These are phyloP conservation scores for Lipophrys pholis DNA, from an alignment of 2,113 vertebrate genomes.

Conservation along the genomic window DNA sequence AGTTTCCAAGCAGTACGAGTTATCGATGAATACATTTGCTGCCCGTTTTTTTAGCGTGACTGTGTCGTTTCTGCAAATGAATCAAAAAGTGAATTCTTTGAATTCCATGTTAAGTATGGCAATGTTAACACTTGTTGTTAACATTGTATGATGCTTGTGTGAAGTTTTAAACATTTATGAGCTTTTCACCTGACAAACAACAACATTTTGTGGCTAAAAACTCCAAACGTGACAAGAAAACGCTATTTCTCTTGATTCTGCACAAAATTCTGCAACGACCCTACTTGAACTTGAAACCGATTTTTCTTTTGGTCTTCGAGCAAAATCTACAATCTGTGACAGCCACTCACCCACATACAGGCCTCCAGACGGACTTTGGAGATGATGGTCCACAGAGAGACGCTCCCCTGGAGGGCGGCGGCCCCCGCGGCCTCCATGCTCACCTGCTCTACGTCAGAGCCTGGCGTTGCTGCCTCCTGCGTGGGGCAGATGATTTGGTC, in stretches of 20 bases:
- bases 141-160: too few relatives aligned
- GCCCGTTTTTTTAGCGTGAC: conserved; percentile 16
- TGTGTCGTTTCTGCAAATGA: neutral
- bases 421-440: conserved; percentile 33
- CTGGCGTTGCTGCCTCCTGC: conserved; percentile 60
- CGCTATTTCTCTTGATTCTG: neutral
- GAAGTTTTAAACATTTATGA: conserved; percentile 22
- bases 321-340: neutral
- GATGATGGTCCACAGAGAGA: conserved; percentile 96
- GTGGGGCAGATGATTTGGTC: conserved; percentile 95
- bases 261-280: neutral
- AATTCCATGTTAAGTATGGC: neutral
- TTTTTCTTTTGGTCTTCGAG: neutral
- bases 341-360: conserved; percentile 97
- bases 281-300: too few relatives aligned
- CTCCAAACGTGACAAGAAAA: too few relatives aligned
- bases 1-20: conserved; percentile 60
- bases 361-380: conserved; percentile 99
- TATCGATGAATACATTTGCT: conserved; percentile 42
- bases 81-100: neutral
- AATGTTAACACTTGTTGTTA: too few relatives aligned
- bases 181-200: conserved; percentile 28
- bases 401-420: conserved; percentile 73
- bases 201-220: conserved; percentile 26
- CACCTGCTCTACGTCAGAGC: conserved; percentile 40